Evolutionary conservation across 2,888 invertebrate genomes (phyloP).

Genomic region (Lottia gigantea): DNA sequence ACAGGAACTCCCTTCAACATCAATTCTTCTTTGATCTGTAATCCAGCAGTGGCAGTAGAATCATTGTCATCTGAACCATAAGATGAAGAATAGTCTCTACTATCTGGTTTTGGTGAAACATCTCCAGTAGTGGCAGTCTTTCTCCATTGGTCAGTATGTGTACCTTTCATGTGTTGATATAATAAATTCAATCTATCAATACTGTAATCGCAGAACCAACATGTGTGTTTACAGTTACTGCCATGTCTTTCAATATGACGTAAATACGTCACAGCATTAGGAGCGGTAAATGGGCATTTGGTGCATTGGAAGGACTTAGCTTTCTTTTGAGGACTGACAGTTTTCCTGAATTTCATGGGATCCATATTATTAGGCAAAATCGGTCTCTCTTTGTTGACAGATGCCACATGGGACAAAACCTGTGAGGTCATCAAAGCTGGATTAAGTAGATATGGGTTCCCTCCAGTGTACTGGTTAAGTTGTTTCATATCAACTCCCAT

Average conservation of each 20-base stretch:
- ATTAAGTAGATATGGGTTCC: conserved; percentile 2
- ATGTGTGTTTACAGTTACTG: conserved; percentile 56
- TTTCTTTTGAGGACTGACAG: conserved; percentile 46
- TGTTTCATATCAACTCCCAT: conserved; percentile 28
- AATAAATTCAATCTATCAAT: conserved; percentile 58
- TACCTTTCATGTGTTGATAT: conserved; percentile 61
- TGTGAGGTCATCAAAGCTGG: not conserved
- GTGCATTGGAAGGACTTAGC: conserved; percentile 54
- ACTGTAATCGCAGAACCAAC: conserved; percentile 63
- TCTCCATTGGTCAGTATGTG: conserved; percentile 50
- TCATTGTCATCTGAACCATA: not conserved
- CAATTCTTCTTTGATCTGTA: conserved; percentile 13
- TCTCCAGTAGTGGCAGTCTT: conserved; percentile 23
- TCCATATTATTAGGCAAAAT: conserved; percentile 1
- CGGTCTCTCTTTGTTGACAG: conserved; percentile 3
- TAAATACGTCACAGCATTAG: conserved; percentile 50
- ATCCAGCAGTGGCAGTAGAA: not conserved
- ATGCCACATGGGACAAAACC: not conserved
- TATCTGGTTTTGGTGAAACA: conserved; percentile 12
- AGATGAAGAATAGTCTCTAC: not conserved
- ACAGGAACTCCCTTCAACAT: conserved; percentile 40
- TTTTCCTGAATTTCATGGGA: conserved; percentile 41
- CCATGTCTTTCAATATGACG: conserved; percentile 58
- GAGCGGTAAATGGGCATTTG: conserved; percentile 56
- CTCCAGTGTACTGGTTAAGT: conserved; percentile 17